A percentile compares a stretch with the other conserved stretches of the same genome.
Conservation (phyloP, 2,113 vertebrate species). For the Phalacrocorax carbo region DNA sequence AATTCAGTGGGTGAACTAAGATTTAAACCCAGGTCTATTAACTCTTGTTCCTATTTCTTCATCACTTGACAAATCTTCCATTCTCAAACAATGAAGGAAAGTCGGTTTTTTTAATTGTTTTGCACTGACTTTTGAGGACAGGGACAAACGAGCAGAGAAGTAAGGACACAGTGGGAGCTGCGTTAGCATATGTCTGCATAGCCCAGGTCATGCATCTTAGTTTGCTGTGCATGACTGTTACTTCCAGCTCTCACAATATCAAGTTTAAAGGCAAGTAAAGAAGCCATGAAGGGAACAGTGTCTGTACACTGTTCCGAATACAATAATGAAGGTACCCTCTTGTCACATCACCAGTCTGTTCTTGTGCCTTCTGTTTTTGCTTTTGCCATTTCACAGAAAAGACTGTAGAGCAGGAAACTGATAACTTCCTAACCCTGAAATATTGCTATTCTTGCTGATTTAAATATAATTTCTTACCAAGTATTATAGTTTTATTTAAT, state of each 20-base stretch:
- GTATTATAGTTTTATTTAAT: background rate
- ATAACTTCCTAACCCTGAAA: background rate
- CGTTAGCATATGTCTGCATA: background rate
- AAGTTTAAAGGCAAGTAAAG: slow-evolving; percentile 26
- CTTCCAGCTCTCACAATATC: background rate
- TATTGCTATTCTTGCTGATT: background rate
- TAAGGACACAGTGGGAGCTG: background rate
- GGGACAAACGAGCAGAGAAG: background rate
- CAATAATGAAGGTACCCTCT: background rate
- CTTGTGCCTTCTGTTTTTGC: background rate
- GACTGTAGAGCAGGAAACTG: background rate
- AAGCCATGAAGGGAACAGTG: background rate
- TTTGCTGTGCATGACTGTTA: background rate
- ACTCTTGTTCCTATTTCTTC: background rate
- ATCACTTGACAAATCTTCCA: background rate
- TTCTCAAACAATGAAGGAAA: background rate
- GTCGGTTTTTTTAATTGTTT: background rate
- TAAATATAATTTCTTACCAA: background rate
- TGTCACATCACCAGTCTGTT: background rate
- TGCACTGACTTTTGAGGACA: background rate
- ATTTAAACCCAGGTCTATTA: background rate
- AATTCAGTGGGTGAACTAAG: background rate
- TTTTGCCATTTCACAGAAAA: background rate
- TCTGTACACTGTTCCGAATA: background rate
- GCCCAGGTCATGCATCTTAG: background rate